Evolutionary conservation across 2,113 vertebrate genomes (phyloP).

Genomic region (Dicrurus megarhynchus): DNA sequence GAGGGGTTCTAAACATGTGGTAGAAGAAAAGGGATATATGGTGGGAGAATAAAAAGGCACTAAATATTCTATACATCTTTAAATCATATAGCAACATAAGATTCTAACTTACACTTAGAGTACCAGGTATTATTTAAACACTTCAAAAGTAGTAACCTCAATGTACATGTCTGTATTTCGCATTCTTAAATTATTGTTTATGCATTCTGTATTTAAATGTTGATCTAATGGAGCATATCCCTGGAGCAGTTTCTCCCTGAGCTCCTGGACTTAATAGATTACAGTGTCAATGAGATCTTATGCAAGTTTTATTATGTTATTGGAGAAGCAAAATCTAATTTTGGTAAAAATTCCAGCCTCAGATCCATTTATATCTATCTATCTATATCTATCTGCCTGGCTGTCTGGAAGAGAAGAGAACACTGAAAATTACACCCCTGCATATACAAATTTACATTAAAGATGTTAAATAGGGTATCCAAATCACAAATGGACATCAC

Average conservation of each 20-base stretch:
- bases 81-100: background rate
- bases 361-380: background rate
- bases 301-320: background rate
- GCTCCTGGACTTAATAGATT: background rate
- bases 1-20: background rate
- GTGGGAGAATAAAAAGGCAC: background rate
- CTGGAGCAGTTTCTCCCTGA: background rate
- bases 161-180: background rate
- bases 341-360: background rate
- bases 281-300: background rate
- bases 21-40: background rate
- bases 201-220: background rate
- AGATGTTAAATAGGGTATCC: background rate
- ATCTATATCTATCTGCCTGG: background rate
- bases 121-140: background rate
- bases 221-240: background rate
- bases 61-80: background rate
- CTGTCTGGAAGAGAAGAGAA: background rate
- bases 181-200: background rate
- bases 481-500: background rate
- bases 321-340: background rate
- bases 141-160: background rate
- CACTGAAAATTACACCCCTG: background rate
- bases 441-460: background rate
- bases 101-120: background rate